Conservation (phyloP, 2,888 invertebrate genomes). For the Seira sanloemensis region DNA sequence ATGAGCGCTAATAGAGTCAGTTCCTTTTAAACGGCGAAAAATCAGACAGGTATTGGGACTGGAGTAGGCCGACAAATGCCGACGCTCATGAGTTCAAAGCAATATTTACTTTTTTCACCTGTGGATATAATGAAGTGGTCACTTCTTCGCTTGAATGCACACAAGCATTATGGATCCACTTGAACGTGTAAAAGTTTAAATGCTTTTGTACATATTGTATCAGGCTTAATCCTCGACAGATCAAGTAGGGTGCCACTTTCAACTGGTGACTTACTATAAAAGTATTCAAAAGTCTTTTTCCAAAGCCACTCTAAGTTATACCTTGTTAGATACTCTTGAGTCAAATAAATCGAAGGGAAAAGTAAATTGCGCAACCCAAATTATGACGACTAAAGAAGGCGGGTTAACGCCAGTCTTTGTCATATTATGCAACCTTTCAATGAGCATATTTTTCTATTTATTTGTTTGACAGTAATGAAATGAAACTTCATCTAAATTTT, state of each 20-base stretch:
- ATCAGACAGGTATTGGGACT: background rate
- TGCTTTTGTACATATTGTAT: too few relatives aligned
- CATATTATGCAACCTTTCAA: slow-evolving; percentile 16
- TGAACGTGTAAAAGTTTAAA: too few relatives aligned
- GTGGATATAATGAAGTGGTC: slow-evolving; percentile 33
- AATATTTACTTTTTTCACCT: slow-evolving; percentile 10
- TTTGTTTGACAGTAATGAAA: slow-evolving; percentile 25
- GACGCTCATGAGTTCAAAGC: background rate
- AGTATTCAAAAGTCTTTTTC: too few relatives aligned
- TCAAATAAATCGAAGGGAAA: background rate
- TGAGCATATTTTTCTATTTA: background rate
- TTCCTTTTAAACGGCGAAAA: slow-evolving; percentile 26
- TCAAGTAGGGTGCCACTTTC: too few relatives aligned
- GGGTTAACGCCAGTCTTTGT: background rate
- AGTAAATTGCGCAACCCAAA: too few relatives aligned
- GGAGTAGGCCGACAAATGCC: background rate
- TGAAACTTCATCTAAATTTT: slow-evolving; percentile 43
- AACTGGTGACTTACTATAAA: too few relatives aligned
- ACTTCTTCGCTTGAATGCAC: slow-evolving; percentile 19
- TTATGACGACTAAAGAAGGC: background rate
- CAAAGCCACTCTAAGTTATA: background rate
- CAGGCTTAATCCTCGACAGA: too few relatives aligned
- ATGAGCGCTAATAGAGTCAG: slow-evolving; percentile 66
- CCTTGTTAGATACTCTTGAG: background rate
- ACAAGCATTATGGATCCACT: too few relatives aligned